Evolutionary conservation across 1,140 invertebrate species (phyloP), one percentile per base, ranked within the genome.

Genomic region (Pseudomyrmex sp.): DNA sequence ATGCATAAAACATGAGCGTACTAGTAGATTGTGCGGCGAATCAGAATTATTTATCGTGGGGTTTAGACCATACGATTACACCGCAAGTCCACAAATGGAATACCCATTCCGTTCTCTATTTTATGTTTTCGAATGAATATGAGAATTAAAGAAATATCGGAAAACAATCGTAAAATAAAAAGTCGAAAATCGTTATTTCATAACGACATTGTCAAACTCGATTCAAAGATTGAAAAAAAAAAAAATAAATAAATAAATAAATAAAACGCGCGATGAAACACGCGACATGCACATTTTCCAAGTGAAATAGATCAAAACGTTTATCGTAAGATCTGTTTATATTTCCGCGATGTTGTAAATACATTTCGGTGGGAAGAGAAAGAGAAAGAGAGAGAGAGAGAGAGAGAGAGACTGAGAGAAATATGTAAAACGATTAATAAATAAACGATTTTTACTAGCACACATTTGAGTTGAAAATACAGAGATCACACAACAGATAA

Each of bases 1-100:
- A 89, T 89, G 88, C 85, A 89, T 89, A 89, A 89, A 87, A 87
- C 88, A 89, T 89, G 85, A 89, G 85, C 59, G 44, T 62, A 61
- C 23, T 52, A 65, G 23, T 62, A 76, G 66, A 74, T 82, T 87
- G 58, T 74, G 85, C 73, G 72, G 73, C 74, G 58, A 87, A 89
- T 89, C 58, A 76, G 88, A 89, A 89, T 89, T 89, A 89, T 89
- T 89, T 89, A 89, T 80, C 68, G 59, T 69, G 88, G 82, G 84
- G 35, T 35, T 86, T 86, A 63, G 59, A 89, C 50, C 69, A 52
- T 74, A 54, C 82, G 66, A 89, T 89, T 89, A 83, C 73, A 62
- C 63, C 54, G 26, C 54, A 52, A 26, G 20, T 77, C 56, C n/a
- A 15, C 44, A 26, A 46, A 35, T 35, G 35, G 44, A 8, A n/a